phyloP scores from a whole-genome alignment of 2,113 vertebrate genomes.

The Aepyceros melampus region DNA sequence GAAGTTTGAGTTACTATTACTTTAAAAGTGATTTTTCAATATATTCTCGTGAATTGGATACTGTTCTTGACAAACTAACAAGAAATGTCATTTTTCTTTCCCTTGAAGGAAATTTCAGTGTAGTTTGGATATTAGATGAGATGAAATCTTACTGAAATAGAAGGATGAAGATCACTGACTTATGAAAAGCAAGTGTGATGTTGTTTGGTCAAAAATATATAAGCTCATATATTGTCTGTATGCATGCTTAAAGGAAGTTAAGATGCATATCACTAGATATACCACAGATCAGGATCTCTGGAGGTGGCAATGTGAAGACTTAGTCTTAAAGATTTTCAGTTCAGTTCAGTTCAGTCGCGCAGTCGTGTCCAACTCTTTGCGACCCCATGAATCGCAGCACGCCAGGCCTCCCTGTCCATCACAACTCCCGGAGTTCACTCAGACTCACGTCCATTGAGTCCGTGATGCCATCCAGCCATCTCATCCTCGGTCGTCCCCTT shows the following conservation, averaged over 20 bases:
- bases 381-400: no score
- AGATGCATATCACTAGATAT: background rate
- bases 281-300: background rate
- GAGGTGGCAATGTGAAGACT: background rate
- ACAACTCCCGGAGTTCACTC: no score
- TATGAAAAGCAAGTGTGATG: background rate
- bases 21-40: background rate
- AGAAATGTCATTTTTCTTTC: background rate
- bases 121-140: background rate
- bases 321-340: no score
- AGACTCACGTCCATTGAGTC: no score
- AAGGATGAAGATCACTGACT: background rate
- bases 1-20: background rate
- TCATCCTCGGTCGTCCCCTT: no score
- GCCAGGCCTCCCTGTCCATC: no score
- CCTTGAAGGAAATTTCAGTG: background rate
- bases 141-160: conserved; percentile 1
- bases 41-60: background rate
- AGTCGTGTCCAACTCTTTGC: no score
- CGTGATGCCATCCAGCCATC: no score
- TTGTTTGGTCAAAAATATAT: background rate
- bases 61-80: background rate
- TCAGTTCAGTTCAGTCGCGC: no score
- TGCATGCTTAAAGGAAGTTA: background rate
- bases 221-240: background rate